Base-by-base conservation (phyloP, 2,113 vertebrate genomes). In the Struthidea cinerea region DNA sequence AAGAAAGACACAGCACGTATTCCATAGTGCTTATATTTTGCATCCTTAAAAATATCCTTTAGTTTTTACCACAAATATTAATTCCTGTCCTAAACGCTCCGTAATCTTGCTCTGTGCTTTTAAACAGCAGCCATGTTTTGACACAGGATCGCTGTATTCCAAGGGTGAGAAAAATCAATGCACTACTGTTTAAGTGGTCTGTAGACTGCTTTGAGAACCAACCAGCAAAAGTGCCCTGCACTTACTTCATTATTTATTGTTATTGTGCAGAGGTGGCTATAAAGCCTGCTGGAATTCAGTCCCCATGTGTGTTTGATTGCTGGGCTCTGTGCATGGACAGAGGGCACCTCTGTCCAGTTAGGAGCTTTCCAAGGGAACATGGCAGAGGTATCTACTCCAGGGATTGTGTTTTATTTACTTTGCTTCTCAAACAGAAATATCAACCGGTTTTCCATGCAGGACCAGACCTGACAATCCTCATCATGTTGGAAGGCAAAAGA, bases 221-320 rank as follows among this genome's bases (percentile, higher is more conserved):
- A 91, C 47, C 64, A 90, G 92, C 41, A 56, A 75, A 95, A 96
- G 68, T 20, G 8, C 52, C 56, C 71, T 84, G 60, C 83, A 87
- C 86, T 92, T 96, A 93, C 90, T 94, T 95, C 75, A 68, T 94
- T 95, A 88, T 92, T 96, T 93, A 88, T 93, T 93, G 85, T 96
- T 94, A 93, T 95, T 92, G 64, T 95, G 83, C 92, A 94, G 61
- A 78, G 88, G 60, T 87, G 79, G 79, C 82, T 94, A 88, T 95
- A 95, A 96, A 96, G 76, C 89, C 82, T 86, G 64, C 80, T 60
- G 90, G 92, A 95, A 96, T 90, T 94, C 47, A 84, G 46, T 60
- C 53, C 64, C 76, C 83, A 42, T 3, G 7, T 89, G 79, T 64
- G 76, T 44, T 52, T 91, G 69, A 76, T 79, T 22, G 1, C 69